phyloP scores from a whole-genome alignment of 1,140 invertebrate genomes.

The Dendroctonus valens region DNA sequence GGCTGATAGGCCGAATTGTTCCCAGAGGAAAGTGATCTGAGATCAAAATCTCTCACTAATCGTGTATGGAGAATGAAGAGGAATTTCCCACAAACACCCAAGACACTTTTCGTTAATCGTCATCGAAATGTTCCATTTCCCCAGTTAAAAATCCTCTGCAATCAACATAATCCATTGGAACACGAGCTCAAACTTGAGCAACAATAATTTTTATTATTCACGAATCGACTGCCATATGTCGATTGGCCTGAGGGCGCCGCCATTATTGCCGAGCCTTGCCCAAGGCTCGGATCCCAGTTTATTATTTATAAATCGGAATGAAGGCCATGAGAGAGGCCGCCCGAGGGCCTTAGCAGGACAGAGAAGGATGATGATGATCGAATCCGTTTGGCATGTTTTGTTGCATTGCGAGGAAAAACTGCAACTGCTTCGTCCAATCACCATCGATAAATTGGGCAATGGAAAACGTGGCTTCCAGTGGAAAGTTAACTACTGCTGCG shows the following conservation, averaged over 20 bases:
- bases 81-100: constrained; percentile 10
- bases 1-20: constrained; percentile 22
- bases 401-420: background rate
- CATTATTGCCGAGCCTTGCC: constrained; percentile 22
- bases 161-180: background rate
- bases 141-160: too few relatives aligned
- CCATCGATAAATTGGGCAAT: too few relatives aligned
- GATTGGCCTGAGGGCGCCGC: constrained; percentile 17
- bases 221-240: constrained; percentile 29
- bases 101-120: too few relatives aligned
- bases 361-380: constrained; percentile 22
- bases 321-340: constrained; percentile 24
- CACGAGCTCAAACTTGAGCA: too few relatives aligned
- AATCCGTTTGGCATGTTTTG: constrained; percentile 15
- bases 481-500: too few relatives aligned
- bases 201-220: constrained; percentile 22
- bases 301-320: constrained; percentile 25
- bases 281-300: constrained; percentile 27
- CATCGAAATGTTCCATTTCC: too few relatives aligned
- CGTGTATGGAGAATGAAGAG: constrained; percentile 4
- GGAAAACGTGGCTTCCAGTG: too few relatives aligned
- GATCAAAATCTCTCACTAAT: constrained; percentile 20
- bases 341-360: constrained; percentile 18
- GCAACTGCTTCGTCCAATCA: too few relatives aligned
- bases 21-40: constrained; percentile 30